Conservation (phyloP, 2,113 vertebrate species). For the Microtus pennsylvanicus region DNA sequence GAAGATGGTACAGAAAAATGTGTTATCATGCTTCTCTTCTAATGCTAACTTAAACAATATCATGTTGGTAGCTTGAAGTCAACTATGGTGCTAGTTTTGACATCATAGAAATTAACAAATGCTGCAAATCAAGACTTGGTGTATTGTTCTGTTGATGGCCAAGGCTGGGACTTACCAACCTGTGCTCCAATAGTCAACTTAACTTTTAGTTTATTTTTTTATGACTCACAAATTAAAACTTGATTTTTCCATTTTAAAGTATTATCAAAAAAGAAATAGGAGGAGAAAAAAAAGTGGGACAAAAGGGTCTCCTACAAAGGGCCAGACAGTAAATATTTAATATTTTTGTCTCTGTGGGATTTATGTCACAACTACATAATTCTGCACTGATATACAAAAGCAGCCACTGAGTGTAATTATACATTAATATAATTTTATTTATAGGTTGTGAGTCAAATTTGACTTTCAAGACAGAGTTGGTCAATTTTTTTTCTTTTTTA, state of each 20-base stretch:
- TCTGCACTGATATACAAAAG: neutral
- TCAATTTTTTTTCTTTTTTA: neutral
- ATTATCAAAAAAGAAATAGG: neutral
- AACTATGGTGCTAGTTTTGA: neutral
- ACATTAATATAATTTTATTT: constrained; percentile 1
- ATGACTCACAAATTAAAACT: neutral
- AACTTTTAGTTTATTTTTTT: neutral
- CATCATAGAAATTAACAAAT: constrained; percentile 28
- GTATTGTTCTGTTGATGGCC: neutral
- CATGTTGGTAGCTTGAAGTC: neutral
- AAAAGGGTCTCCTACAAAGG: neutral
- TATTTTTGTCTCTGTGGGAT: neutral
- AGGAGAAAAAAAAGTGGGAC: neutral
- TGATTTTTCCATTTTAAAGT: neutral
- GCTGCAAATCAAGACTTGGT: constrained; percentile 16
- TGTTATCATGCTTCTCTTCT: neutral
- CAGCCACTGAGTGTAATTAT: neutral
- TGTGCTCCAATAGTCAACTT: neutral
- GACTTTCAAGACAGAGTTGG: neutral
- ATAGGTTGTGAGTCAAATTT: neutral
- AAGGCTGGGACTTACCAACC: neutral
- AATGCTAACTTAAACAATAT: neutral
- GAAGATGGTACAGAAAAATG: neutral
- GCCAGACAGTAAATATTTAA: neutral
- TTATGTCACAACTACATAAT: neutral